Evolutionary conservation across 92 coral and sea anemone species (phyloP), one percentile per base, ranked within the genome.

Genomic region (Porites cylindrica): DNA sequence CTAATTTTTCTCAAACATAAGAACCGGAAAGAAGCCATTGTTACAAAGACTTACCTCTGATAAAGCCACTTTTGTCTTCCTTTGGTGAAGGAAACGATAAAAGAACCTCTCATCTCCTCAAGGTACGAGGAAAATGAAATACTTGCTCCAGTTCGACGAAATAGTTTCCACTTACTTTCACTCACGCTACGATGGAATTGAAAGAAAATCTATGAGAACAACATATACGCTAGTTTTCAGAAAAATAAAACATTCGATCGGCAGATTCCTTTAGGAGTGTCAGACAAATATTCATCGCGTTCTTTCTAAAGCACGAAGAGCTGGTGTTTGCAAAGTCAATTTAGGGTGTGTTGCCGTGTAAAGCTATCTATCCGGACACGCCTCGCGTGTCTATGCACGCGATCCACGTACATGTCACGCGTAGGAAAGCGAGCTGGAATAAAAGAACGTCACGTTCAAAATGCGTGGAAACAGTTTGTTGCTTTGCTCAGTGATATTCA

Each of bases 371-470:
- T 62, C n/a, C 63, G 64, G 73, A 20, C 65, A 80, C 75, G 47
- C 84, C 84, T 80, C 84, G 60, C 75, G 84, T 38, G 74, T 19
- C 10, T 23, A 58, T 51, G 10, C 84, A 68, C 75, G 84, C 74
- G 20, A 53, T 50, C 75, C 84, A 67, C 84, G 75, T 63, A 20
- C 6, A 59, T 19, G 56, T 65, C 74, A 79, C 64, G 50, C 73
- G 51, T 13, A 8, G 75, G 12, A 70, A 70, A 32, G 20, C 17
- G 14, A 56, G 52, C 20, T 8, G 1, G 11, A 29, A 66, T 56
- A 17, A 76, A 13, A 76, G 23, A 50, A n/a, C 74, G 63, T 3
- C 20, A 76, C 52, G 59, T 51, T 66, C 10, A 13, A 66, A 10
- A 20, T 32, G 24, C 11, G 72, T 60, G 8, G 10, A 53, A 1